These are phyloP conservation scores for Drosophila tani DNA, from an alignment of 1,140 invertebrate genomes.

Conservation along the genomic window DNA sequence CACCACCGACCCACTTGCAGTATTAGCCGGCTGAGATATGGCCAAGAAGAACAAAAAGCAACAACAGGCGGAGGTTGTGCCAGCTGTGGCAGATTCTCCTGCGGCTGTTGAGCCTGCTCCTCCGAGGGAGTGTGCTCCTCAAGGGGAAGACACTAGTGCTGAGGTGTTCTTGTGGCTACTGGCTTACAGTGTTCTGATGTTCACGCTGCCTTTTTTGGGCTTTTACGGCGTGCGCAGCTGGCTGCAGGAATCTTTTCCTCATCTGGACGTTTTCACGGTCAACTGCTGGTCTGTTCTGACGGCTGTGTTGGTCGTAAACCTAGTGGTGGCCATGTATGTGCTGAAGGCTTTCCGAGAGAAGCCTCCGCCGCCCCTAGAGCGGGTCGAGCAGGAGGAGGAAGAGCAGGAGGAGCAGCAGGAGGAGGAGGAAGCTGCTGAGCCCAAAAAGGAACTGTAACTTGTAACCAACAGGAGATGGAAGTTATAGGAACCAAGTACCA, in stretches of 20 bases:
- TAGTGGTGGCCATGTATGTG: constrained; percentile 92
- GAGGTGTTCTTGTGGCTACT: constrained; percentile 88
- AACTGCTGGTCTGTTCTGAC: constrained; percentile 91
- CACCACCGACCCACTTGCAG: constrained; percentile 32
- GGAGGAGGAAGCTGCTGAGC: constrained; percentile 38
- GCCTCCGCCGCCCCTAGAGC: constrained; percentile 74
- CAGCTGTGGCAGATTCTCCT: neutral
- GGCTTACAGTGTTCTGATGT: constrained; percentile 93
- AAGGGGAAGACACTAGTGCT: constrained; percentile 48
- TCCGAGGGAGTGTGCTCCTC: constrained; percentile 1
- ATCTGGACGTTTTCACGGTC: constrained; percentile 86
- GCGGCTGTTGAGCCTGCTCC: neutral
- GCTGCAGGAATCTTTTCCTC: constrained; percentile 87
- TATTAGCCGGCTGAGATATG: constrained; percentile 59
- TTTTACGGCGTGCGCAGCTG: constrained; percentile 90
- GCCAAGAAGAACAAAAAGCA: constrained; percentile 58
- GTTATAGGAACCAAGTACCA: constrained; percentile 1
- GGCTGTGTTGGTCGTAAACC: constrained; percentile 91
- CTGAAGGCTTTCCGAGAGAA: constrained; percentile 91
- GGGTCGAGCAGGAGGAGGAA: constrained; percentile 84
- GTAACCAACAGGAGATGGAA: neutral
- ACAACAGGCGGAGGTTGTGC: constrained; percentile 8
- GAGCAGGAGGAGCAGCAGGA: constrained; percentile 20
- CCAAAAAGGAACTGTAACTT: constrained; percentile 64
- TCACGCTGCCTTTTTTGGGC: constrained; percentile 91